These are phyloP conservation scores for Pachyramphus minor DNA, from an alignment of 2,113 vertebrate genomes.

Conservation along the genomic window DNA sequence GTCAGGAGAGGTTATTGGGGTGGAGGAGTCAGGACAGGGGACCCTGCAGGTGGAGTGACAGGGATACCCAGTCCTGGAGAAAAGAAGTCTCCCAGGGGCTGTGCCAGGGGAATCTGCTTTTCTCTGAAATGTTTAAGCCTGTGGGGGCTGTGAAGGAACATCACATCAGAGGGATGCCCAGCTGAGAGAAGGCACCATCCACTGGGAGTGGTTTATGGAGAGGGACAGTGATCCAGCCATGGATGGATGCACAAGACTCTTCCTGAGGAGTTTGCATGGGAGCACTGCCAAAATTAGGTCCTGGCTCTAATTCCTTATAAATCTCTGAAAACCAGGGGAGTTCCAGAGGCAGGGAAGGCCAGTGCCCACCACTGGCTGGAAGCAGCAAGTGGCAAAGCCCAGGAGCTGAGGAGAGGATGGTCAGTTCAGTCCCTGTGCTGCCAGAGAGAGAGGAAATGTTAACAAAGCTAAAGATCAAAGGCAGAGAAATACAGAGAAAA, in stretches of 20 bases:
- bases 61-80: neutral
- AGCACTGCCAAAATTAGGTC: neutral
- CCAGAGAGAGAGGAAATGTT: neutral
- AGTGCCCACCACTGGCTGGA: neutral
- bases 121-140: neutral
- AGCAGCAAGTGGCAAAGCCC: neutral
- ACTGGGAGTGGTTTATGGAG: neutral
- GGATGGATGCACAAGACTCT: neutral
- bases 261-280: fast-evolving
- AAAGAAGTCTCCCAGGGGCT: neutral
- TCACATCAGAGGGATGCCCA: neutral
- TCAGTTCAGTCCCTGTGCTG: fast-evolving
- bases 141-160: neutral
- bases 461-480: neutral
- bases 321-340: neutral
- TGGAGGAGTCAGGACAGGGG: neutral
- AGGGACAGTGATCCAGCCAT: neutral
- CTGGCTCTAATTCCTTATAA: neutral
- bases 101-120: neutral
- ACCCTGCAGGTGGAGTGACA: neutral
- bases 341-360: neutral
- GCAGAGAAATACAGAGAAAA: neutral
- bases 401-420: neutral
- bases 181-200: neutral
- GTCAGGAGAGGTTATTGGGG: neutral